Conservation (phyloP, 2,888 invertebrate species). For the Cheilosia scutellata region DNA sequence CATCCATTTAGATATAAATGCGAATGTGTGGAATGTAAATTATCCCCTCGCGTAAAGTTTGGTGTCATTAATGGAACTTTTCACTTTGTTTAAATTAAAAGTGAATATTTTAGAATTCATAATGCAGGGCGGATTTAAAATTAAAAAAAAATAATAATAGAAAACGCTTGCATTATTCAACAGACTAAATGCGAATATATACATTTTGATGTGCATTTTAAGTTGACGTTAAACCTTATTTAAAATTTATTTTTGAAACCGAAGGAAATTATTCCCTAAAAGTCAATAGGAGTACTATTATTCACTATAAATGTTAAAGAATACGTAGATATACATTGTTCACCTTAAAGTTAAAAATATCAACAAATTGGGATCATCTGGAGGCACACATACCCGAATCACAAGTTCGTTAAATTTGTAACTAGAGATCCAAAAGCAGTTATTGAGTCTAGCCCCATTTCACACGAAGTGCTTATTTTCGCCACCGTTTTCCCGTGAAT, state of each 20-base stretch:
- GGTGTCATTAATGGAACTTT: conserved; percentile 55
- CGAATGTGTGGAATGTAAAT: conserved; percentile 39
- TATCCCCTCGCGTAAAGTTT: conserved; percentile 34
- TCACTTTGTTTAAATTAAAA: conserved; percentile 50
- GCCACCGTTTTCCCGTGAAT: too few relatives aligned
- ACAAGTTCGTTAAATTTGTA: too few relatives aligned
- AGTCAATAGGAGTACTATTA: too few relatives aligned
- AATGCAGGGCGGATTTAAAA: not conserved
- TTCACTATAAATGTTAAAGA: too few relatives aligned
- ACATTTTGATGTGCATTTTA: not conserved
- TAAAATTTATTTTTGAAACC: not conserved
- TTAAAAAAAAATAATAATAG: not conserved
- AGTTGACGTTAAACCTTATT: not conserved
- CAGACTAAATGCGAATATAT: not conserved
- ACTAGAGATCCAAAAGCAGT: too few relatives aligned
- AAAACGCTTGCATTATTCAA: not conserved
- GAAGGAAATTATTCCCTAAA: not conserved
- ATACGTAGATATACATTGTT: too few relatives aligned
- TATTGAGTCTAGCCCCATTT: too few relatives aligned
- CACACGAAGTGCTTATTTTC: too few relatives aligned
- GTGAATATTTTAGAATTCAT: conserved; percentile 37
- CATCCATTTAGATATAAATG: conserved; percentile 14
- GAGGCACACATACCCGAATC: too few relatives aligned
- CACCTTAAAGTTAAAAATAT: too few relatives aligned
- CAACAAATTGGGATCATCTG: too few relatives aligned